Evolutionary conservation across 2,113 vertebrate genomes (phyloP), one percentile per base, ranked within the genome.

Genomic region (Pomatorhinus ruficollis): DNA sequence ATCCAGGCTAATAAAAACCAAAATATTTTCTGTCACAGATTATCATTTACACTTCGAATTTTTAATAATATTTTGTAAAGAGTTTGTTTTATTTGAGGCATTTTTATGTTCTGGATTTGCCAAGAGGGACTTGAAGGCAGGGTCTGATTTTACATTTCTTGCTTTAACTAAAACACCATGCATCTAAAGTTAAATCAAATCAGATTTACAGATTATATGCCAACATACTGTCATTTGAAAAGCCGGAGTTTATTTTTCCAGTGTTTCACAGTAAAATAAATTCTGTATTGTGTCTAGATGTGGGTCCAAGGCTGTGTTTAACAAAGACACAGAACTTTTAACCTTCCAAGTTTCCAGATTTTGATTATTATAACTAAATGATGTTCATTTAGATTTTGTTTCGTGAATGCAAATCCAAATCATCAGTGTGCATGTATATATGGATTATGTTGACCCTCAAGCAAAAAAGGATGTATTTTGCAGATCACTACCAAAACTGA

Each of bases 271-370:
- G 39, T 53, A 95, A 92, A 88, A 83, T 92, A 97, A 94, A 96
- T 96, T 95, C 80, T 91, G 42, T 15, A 5, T 56, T 89, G 47
- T 82, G 56, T 82, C 78, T 94, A 74, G 42, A 40, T 81, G 42
- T 4, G 12, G 28, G 59, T 93, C 91, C 65, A 93, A 89, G 40
- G 65, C 37, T 91, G 63, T 23, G 3, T 93, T 96, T 97, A 95
- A 95, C 80, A 85, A 97, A 87, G 80, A 56, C 89, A 31, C 23
- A 95, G 92, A 97, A 98, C 93, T 97, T 96, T 95, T 95, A 96
- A 95, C 70, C 90, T 95, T 95, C 91, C 42, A 12, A 44, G 18
- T n/a, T 92, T 88, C 45, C 87, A 85, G 30, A 86, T 91, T 95
- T 96, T 88, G 70, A 91, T 64, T 91, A 89, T 95, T 76, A 72